Base-by-base conservation (phyloP, 2,113 vertebrate species). In the Erythrocebus patas region DNA sequence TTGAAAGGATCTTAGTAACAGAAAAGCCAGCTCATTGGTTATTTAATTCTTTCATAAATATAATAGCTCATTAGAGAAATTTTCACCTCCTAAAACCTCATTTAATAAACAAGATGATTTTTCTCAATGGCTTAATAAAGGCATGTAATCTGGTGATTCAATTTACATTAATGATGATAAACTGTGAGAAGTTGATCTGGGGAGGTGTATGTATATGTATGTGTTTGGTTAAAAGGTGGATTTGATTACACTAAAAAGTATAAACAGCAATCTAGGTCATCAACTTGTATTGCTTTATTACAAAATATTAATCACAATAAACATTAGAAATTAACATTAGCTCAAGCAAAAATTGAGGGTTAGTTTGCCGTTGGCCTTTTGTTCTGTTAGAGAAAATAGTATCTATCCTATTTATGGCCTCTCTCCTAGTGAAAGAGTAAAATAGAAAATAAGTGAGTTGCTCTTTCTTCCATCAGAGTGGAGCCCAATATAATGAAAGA, bases 61-160 rank as follows among this genome's bases (percentile, higher is more conserved):
- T 97, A 97, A 97, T 96, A 98, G 81, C 40, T 98, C 97, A 93
- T 97, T 98, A 98, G 68, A 80, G 40, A 98, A 92, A 97, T 96
- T 96, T 95, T 96, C 6, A 61, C 1, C 20, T 85, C 27, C 30
- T 94, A 79, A 79, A 48, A 96, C 96, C 66, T 98, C 0, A 2
- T 61, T 97, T 89, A 95, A 75, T 79, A 78, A 89, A 79, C 80
- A 5, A 93, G 27, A 23, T 52, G 5, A 5, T 12, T 93, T 98
- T 96, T 96, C 66, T 86, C 92, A 92, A 18, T 88, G n/a, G 1
- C 10, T n/a, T 75, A 66, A 66, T 79, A 91, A 75, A 92, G 81
- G 32, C 45, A 87, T 72, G 18, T 32, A 81, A 79, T 25, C 40
- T 68, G 59, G 68, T 80, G 78, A 5, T 92, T 87, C 0, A 3